A percentile compares a stretch with the other conserved stretches of the same genome.
Evolutionary conservation across 2,888 invertebrate species (phyloP).

Genomic region (Hipparchia semele): DNA sequence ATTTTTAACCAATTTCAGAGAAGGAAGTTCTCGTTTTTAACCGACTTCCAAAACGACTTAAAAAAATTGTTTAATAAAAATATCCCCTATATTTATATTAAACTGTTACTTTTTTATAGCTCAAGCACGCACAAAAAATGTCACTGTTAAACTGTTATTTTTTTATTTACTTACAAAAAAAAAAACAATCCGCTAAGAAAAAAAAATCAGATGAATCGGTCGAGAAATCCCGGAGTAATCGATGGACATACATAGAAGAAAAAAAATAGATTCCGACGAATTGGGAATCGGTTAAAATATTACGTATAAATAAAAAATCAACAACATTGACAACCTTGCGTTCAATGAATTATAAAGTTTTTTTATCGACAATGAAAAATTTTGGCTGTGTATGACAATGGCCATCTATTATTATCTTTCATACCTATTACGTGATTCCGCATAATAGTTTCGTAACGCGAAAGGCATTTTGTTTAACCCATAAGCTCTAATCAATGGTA

Average conservation of each 20-base stretch:
- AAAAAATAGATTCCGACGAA: too few species aligned
- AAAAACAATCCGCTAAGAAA: too few species aligned
- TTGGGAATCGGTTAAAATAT: too few species aligned
- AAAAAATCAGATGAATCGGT: too few species aligned
- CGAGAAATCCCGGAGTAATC: too few species aligned
- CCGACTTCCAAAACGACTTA: neutral
- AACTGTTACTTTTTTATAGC: too few species aligned
- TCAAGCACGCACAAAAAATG: too few species aligned
- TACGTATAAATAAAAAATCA: neutral
- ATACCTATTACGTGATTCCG: conserved; percentile 27
- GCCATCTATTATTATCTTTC: conserved; percentile 15
- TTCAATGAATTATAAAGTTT: neutral
- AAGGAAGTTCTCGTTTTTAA: conserved; percentile 13
- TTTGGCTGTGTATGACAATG: neutral
- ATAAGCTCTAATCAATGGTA: conserved; percentile 49
- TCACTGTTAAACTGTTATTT: too few species aligned
- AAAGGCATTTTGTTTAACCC: conserved; percentile 46
- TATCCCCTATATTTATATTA: too few species aligned
- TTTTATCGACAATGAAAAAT: neutral
- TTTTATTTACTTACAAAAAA: too few species aligned
- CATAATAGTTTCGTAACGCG: conserved; percentile 28
- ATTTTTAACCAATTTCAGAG: conserved; percentile 24
- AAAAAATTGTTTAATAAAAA: neutral
- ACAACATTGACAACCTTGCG: conserved; percentile 6
- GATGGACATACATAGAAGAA: too few species aligned